phyloP scores from a whole-genome alignment of 2,113 vertebrate species.

The Tetrao urogallus region DNA sequence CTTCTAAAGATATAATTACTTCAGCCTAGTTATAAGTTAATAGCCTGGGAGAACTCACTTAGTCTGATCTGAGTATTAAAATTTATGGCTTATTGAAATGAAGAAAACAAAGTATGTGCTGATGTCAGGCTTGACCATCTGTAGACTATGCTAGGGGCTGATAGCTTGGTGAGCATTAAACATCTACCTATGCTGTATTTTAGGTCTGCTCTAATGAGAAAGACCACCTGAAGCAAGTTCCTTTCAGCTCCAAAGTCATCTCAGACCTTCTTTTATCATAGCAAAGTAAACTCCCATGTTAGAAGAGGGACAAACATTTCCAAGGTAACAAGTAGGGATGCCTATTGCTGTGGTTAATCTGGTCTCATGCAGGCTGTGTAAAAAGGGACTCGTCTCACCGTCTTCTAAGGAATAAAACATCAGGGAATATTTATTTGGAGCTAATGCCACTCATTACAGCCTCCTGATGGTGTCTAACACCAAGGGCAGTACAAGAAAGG shows the following conservation, averaged over 20 bases:
- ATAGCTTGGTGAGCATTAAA: background rate
- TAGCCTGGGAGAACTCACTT: constrained; percentile 33
- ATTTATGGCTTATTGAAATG: constrained; percentile 48
- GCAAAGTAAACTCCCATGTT: background rate
- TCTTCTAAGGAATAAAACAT: background rate
- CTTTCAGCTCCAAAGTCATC: background rate
- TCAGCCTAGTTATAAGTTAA: constrained; percentile 46
- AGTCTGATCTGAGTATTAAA: constrained; percentile 49
- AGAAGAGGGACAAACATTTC: background rate
- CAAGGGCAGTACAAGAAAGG: background rate
- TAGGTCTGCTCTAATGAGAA: background rate
- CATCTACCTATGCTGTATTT: background rate
- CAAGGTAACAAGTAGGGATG: background rate
- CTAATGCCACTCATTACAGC: background rate
- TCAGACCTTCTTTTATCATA: background rate
- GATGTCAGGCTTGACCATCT: background rate
- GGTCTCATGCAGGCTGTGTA: background rate
- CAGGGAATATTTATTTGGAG: background rate
- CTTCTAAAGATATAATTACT: constrained; percentile 19
- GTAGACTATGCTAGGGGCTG: background rate
- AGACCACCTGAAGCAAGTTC: background rate
- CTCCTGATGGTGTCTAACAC: background rate
- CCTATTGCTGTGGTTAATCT: background rate
- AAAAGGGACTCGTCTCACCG: background rate
- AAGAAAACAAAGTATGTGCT: constrained; percentile 18